Evolutionary conservation across 2,888 invertebrate genomes (phyloP).

Genomic region (Patella ulyssiponensis): DNA sequence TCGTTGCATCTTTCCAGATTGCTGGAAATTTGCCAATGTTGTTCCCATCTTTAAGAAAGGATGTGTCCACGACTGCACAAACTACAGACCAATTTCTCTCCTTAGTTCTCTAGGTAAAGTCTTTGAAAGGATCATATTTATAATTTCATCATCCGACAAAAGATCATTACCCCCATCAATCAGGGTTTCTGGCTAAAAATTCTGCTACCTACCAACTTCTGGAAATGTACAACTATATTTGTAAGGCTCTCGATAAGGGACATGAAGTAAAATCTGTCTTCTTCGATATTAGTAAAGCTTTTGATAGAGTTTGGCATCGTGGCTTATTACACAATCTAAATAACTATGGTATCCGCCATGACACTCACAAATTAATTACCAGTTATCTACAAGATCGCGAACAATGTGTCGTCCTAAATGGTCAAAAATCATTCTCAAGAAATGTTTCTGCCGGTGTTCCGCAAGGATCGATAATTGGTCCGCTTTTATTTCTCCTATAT

Average conservation of each 20-base stretch:
- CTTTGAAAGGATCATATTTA: too few relatives aligned
- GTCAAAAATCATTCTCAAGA: background rate
- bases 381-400: background rate
- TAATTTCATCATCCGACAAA: too few relatives aligned
- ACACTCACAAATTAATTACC: background rate
- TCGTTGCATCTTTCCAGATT: too few relatives aligned
- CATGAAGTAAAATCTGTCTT: background rate
- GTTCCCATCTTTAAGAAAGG: too few relatives aligned
- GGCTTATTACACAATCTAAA: background rate
- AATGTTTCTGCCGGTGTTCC: too few relatives aligned
- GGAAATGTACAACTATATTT: constrained; percentile 1
- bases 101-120: too few relatives aligned
- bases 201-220: background rate
- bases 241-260: background rate
- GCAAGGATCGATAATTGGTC: too few relatives aligned
- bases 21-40: too few relatives aligned
- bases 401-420: constrained; percentile 3
- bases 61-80: too few relatives aligned
- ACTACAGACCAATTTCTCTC: too few relatives aligned
- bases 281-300: constrained; percentile 12
- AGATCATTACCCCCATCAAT: background rate
- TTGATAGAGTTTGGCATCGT: constrained; percentile 7
- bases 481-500: too few relatives aligned
- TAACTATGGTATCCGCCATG: background rate
- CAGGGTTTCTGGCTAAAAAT: background rate